Percentiles rank a stretch among this genome's conserved stretches.
Conservation (phyloP, 2,113 vertebrate species). For the Sitta europaea region DNA sequence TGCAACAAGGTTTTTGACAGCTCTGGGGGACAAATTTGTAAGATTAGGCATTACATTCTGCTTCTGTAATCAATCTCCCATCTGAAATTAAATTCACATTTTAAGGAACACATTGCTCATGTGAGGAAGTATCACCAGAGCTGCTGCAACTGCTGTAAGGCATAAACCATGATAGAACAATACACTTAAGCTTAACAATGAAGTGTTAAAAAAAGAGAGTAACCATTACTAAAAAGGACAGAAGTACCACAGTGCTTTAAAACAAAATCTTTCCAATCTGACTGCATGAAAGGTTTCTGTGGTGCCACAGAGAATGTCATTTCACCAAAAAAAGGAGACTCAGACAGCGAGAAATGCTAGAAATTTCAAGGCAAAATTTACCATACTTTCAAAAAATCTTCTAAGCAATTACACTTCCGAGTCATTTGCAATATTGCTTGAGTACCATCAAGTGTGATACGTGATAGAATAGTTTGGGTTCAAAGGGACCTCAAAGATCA, state of each 20-base stretch:
- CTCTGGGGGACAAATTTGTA: not conserved
- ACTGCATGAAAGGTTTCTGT: not conserved
- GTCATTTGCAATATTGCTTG: not conserved
- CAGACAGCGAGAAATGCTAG: not conserved
- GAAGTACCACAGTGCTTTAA: not conserved
- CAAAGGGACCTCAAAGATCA: not conserved
- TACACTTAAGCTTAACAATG: not conserved
- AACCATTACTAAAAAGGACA: not conserved
- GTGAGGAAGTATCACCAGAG: not conserved
- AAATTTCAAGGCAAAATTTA: not conserved
- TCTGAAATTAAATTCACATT: not conserved
- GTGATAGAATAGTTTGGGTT: not conserved
- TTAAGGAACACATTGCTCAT: not conserved
- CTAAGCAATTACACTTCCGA: not conserved
- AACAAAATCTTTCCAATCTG: not conserved
- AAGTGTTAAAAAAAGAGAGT: not conserved
- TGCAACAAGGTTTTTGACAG: not conserved
- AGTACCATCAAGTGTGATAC: not conserved
- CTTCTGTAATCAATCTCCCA: not conserved
- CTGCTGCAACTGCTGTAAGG: not conserved
- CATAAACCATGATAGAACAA: not conserved
- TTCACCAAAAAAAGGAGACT: not conserved
- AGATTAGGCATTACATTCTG: not conserved
- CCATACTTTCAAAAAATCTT: not conserved
- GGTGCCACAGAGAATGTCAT: not conserved